Percentiles rank a stretch among this genome's conserved stretches.
Conservation (phyloP, 2,797 vertebrate species). For the Hipposideros larvatus region DNA sequence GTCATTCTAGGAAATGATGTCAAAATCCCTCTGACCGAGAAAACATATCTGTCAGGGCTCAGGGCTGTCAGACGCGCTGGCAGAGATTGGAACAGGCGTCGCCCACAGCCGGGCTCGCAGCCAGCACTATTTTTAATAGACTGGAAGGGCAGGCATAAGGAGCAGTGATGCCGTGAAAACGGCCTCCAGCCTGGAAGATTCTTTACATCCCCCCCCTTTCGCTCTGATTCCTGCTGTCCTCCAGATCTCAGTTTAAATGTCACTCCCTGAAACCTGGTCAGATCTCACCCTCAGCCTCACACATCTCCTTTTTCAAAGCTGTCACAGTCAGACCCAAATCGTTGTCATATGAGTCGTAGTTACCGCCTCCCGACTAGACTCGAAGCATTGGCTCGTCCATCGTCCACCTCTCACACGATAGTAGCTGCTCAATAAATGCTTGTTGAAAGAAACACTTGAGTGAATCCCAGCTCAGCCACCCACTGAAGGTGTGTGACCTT, state of each 20-base stretch:
- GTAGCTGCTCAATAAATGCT: not conserved
- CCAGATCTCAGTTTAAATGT: not conserved
- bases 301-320: not conserved
- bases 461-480: not conserved
- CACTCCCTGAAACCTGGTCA: not conserved
- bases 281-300: not conserved
- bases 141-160: not conserved
- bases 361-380: not conserved
- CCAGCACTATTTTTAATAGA: not conserved
- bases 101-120: not conserved
- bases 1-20: not conserved
- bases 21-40: not conserved
- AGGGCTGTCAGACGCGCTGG: not conserved
- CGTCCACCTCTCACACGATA: not conserved
- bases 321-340: not conserved
- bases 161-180: not conserved
- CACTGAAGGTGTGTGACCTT: not conserved
- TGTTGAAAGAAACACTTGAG: not conserved
- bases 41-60: slow-evolving; percentile 29
- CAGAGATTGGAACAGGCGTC: not conserved
- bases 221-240: not conserved
- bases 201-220: not conserved
- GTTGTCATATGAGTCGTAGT: accelerated
- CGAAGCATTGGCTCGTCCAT: too few species aligned
- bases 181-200: not conserved